phyloP scores from a whole-genome alignment of 2,888 invertebrate genomes.

The Acanthosepion pharaonis region DNA sequence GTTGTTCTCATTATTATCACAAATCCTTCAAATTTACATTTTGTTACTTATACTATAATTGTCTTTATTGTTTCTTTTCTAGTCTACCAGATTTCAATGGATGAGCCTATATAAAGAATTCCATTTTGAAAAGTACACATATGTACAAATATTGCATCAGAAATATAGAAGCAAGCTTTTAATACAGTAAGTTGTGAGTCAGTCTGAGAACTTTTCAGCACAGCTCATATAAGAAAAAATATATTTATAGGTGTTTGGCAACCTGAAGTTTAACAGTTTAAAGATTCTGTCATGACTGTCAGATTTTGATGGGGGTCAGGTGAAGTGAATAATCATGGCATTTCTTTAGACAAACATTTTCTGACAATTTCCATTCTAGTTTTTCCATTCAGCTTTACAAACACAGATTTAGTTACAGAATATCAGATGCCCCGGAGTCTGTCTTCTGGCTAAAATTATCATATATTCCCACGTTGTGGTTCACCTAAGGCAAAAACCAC shows the following conservation, averaged over 20 bases:
- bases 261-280: not conserved
- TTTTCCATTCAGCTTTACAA: not conserved
- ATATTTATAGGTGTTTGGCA: not conserved
- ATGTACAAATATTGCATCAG: no score
- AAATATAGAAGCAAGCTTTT: no score
- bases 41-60: no score
- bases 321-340: not conserved
- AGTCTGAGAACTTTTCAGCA: no score
- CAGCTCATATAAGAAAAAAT: not conserved
- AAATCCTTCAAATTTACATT: no score
- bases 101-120: no score
- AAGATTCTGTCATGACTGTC: not conserved
- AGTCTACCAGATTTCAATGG: no score
- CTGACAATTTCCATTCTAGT: not conserved
- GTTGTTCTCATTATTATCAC: no score
- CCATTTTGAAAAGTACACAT: no score
- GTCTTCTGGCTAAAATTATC: not conserved
- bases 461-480: no score
- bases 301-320: not conserved
- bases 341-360: not conserved
- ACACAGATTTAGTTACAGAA: not conserved
- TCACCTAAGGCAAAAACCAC: no score
- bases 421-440: not conserved
- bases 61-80: no score
- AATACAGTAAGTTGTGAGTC: not conserved